Base-by-base conservation (phyloP, 2,797 vertebrate species). In the Enteromius argenteus region DNA sequence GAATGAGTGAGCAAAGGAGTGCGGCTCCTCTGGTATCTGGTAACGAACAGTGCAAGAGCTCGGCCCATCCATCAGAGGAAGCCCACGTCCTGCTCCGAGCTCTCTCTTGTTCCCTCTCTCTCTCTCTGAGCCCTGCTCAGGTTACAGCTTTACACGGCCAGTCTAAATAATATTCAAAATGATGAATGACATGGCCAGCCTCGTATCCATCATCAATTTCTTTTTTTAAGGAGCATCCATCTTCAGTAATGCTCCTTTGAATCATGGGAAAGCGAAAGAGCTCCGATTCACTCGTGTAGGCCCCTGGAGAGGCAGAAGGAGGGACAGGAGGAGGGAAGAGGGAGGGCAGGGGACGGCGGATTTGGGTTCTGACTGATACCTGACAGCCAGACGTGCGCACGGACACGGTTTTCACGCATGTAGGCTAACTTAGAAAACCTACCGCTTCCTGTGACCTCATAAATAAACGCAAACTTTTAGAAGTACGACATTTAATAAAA, bases 91-190 rank as follows among this genome's bases (percentile, higher is more conserved):
- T 90, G 91, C 92, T 92, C 92, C 92, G 46, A 68, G 84, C 80
- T 79, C 79, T 92, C 93, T 93, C 92, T 93, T 94, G 93, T 89
- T 92, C 95, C 93, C 89, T 92, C 93, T 95, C 84, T 56, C 86
- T 49, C 68, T 79, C 84, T 85, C 86, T 87, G 82, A 89, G 81
- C 86, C 84, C 86, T 86, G 92, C 97, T 98, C 97, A 95, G 95
- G 97, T 98, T 98, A 97, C 98, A 97, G 97, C 97, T 98, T 96
- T 97, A 96, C 96, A 96, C 95, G 93, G 96, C 96, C 97, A 97
- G 97, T 98, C 97, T 98, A 98, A 99, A 99, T 98, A 99, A 99
- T 97, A 98, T 97, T 97, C 97, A 95, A 95, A 96, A 96, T 99
- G 98, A 99, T 97, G 97, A 97, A 99, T 97, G 97, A 96, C 94